Evolutionary conservation across 2,797 vertebrate genomes (phyloP).

Genomic region (Cynodonichthys magdalenae): DNA sequence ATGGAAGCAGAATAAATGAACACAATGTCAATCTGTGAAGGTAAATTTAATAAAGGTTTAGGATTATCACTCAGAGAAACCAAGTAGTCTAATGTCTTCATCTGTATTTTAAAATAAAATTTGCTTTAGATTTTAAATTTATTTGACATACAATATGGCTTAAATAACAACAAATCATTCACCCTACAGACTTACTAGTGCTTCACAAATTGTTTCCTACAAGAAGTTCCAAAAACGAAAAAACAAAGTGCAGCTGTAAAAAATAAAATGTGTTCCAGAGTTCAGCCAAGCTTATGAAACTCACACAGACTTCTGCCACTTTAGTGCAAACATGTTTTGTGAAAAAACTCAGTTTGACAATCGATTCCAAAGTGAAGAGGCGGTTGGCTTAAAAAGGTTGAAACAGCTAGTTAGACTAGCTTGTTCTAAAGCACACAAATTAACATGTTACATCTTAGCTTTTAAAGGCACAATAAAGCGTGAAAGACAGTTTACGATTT

Average conservation of each 20-base stretch:
- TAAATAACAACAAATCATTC: neutral
- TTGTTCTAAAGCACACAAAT: neutral
- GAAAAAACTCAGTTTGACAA: neutral
- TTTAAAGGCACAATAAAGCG: neutral
- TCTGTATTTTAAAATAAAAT: neutral
- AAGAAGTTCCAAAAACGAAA: too few species aligned
- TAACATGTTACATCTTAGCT: neutral
- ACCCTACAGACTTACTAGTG: neutral
- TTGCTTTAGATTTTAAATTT: neutral
- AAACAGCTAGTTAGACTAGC: neutral
- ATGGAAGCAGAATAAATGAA: too few species aligned
- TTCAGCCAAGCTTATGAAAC: too few species aligned
- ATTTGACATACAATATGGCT: neutral
- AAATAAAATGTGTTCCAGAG: too few species aligned
- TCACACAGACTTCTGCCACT: neutral
- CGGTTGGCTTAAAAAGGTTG: neutral
- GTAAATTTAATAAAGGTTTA: too few species aligned
- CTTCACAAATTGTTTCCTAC: too few species aligned
- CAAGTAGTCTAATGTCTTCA: neutral
- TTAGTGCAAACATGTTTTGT: neutral
- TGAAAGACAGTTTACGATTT: neutral
- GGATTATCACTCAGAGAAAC: neutral
- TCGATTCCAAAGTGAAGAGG: neutral
- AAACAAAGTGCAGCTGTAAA: too few species aligned
- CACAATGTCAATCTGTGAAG: too few species aligned